phyloP scores from a whole-genome alignment of 2,888 invertebrate genomes.

The Bombyx huttoni region DNA sequence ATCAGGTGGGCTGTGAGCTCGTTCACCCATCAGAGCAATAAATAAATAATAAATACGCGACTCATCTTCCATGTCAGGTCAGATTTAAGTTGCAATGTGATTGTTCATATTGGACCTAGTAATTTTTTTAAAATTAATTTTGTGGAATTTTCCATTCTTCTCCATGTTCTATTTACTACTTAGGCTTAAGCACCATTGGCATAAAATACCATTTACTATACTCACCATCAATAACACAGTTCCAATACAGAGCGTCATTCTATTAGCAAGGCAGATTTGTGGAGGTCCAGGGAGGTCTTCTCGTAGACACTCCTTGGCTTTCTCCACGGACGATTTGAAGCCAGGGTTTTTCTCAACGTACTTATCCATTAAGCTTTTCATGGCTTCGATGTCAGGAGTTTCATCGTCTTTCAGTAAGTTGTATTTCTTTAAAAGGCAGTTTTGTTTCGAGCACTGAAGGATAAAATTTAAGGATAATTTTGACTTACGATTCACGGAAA shows the following conservation, averaged over 20 bases:
- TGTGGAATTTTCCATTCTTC: too few species aligned
- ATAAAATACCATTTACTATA: neutral
- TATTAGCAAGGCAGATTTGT: conserved; percentile 33
- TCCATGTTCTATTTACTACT: too few species aligned
- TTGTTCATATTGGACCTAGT: too few species aligned
- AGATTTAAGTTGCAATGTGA: too few species aligned
- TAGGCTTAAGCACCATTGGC: neutral
- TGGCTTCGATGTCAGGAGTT: conserved; percentile 25
- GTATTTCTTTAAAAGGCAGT: conserved; percentile 35
- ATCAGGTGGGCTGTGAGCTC: too few species aligned
- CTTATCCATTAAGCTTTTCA: conserved; percentile 20
- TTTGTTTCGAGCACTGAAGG: conserved; percentile 38
- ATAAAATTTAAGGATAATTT: neutral
- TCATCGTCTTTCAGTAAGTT: conserved; percentile 27
- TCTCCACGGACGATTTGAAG: conserved; percentile 22
- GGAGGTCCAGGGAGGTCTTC: conserved; percentile 27
- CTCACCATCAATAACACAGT: conserved; percentile 28
- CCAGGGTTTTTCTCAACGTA: conserved; percentile 25
- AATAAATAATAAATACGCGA: too few species aligned
- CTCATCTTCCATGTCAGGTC: too few species aligned
- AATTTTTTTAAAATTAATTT: too few species aligned
- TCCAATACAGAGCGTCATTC: conserved; percentile 32
- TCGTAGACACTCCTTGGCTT: conserved; percentile 25
- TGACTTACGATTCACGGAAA: too few species aligned
- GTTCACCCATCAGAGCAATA: too few species aligned